These are phyloP conservation scores for Helicoverpa armigera DNA, from an alignment of 1,140 invertebrate species.

Conservation along the genomic window DNA sequence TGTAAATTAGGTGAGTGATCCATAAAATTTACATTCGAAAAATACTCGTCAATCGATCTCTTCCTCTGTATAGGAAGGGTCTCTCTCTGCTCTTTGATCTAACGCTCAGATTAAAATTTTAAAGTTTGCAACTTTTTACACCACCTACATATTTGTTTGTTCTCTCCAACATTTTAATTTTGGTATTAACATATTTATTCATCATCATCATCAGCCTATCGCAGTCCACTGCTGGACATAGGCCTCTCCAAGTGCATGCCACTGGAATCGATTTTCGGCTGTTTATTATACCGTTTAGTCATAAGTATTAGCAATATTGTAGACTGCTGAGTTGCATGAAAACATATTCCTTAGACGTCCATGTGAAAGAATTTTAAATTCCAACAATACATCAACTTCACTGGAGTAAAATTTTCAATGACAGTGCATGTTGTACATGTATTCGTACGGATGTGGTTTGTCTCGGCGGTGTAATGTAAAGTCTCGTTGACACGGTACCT, in stretches of 20 bases:
- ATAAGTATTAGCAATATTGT: no score
- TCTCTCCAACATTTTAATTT: background rate
- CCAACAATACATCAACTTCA: background rate
- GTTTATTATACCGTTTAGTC: no score
- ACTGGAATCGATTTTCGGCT: no score
- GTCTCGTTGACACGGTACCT: slow-evolving; percentile 47
- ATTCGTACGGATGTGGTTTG: slow-evolving; percentile 33
- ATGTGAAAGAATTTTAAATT: slow-evolving; percentile 17
- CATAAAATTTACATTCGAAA: slow-evolving; percentile 24
- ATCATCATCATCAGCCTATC: no score
- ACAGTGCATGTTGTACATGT: slow-evolving; percentile 12
- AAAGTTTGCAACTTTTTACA: background rate
- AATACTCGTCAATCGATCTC: background rate
- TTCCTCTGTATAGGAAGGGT: background rate
- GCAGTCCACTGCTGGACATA: no score
- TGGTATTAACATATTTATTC: no score
- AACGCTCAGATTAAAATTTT: no score
- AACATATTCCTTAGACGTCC: background rate
- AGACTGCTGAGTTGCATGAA: background rate
- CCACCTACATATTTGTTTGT: background rate
- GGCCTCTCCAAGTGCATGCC: no score
- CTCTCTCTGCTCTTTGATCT: background rate
- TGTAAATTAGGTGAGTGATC: slow-evolving; percentile 30
- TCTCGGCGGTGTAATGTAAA: slow-evolving; percentile 50
- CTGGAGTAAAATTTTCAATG: slow-evolving; percentile 47